A percentile compares a stretch with the other conserved stretches of the same genome.
Conservation (phyloP, 1,140 invertebrate species). For the Sipha flava region DNA sequence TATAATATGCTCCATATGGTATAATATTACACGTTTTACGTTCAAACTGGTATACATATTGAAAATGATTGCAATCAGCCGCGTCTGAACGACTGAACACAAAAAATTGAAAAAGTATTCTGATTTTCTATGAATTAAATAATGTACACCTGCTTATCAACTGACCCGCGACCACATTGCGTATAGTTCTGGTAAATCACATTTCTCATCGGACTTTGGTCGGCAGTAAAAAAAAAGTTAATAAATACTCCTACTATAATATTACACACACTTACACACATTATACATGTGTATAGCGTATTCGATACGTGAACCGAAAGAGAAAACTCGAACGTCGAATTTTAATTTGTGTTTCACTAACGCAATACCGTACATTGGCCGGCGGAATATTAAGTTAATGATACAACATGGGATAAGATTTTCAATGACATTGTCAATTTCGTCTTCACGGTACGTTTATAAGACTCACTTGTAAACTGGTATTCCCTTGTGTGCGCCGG, state of each 20-base stretch:
- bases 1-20: no score
- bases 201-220: background rate
- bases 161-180: background rate
- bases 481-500: background rate
- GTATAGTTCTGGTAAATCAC: background rate
- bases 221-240: background rate
- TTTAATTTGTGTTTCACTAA: background rate
- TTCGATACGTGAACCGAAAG: background rate
- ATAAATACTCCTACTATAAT: background rate
- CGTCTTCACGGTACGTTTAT: background rate
- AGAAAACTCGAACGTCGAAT: background rate
- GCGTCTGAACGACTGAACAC: no score
- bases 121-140: background rate
- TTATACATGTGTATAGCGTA: no score
- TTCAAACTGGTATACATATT: no score
- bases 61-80: no score
- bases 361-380: background rate
- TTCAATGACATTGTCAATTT: background rate
- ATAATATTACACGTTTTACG: no score
- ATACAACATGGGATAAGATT: background rate
- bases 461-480: background rate
- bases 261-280: background rate
- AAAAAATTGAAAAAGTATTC: no score
- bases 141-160: background rate
- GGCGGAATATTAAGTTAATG: conserved; percentile 1